These are phyloP conservation scores for Pagrus major DNA, from an alignment of 2,113 vertebrate genomes.

Conservation along the genomic window DNA sequence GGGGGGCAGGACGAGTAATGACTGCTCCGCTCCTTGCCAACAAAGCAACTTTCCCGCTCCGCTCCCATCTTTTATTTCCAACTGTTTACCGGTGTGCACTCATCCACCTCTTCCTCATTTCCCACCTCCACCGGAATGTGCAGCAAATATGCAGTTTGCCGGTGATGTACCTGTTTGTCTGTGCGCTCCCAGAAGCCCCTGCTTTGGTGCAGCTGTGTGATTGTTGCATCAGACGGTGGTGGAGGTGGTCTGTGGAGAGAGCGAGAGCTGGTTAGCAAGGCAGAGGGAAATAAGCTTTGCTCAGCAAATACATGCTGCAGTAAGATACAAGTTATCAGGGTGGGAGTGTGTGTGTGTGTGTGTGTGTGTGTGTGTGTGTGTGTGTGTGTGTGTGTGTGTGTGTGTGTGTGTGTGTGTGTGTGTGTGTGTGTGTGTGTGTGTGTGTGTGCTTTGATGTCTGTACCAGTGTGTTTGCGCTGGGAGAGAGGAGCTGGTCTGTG, in stretches of 20 bases:
- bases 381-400: conserved; percentile 16
- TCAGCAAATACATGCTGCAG: conserved; percentile 75
- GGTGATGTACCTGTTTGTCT: conserved; percentile 39
- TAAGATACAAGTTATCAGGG: conserved; percentile 55
- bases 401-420: conserved; percentile 18
- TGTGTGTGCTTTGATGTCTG: conserved; percentile 43
- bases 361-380: conserved; percentile 30
- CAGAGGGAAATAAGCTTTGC: conserved; percentile 65
- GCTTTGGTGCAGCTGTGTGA: conserved; percentile 44
- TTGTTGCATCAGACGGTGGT: conserved; percentile 66
- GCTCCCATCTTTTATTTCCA: conserved; percentile 75
- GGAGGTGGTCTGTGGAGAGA: conserved; percentile 52
- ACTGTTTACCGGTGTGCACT: conserved; percentile 76
- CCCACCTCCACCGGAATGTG: conserved; percentile 78
- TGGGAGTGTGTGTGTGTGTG: conserved; percentile 37
- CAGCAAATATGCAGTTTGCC: conserved; percentile 50
- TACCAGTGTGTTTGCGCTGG: conserved; percentile 16
- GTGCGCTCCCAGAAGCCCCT: conserved; percentile 24
- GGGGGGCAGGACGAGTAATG: conserved; percentile 70
- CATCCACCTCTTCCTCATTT: conserved; percentile 85
- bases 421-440: conserved; percentile 16
- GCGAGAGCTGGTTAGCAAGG: conserved; percentile 43
- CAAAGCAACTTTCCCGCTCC: conserved; percentile 78
- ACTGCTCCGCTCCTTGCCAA: conserved; percentile 69
- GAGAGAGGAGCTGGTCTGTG: conserved; percentile 1